Base-by-base conservation (phyloP, 1,140 invertebrate genomes). In the Polyergus mexicanus region DNA sequence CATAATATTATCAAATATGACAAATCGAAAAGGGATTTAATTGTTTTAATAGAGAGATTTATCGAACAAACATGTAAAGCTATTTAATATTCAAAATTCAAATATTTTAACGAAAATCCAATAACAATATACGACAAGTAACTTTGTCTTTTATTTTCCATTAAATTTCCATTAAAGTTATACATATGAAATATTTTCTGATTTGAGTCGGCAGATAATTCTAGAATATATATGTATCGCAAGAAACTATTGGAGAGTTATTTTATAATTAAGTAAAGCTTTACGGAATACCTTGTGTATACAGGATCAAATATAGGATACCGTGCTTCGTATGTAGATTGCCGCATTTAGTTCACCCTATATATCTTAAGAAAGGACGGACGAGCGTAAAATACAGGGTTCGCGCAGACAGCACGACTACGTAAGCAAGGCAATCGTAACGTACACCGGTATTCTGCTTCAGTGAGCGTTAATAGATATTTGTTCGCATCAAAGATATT, bases 401-500 rank as follows among this genome's bases (percentile, higher is more conserved):
- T 71, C 68, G 68, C 13, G 78, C 63, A 25, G 44, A 28, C 28
- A 51, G 25, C 76, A 51, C 44, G 44, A 68, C 63, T 41, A 54
- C 54, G 62, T 22, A 51, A 51, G 13, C 47, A 51, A 51, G 38
- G 35, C 54, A 69, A 83, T 60, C 68, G 35, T 56, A 35, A 71
- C 13, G 22, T 35, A 60, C 28, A 71, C 22, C 66, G 38, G 54
- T 44, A 78, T 72, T 71, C 25, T 4, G 51, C 38, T 60, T n/a
- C 66, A 16, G 78, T 56, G 66, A 51, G 38, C 77, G 78, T 71
- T 83, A 83, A 83, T 83, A 72, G 78, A 72, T 83, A 83, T 83
- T 83, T 83, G 68, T 83, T 47, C 78, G 68, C 78, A 83, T 83
- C 68, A 58, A 56, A 83, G 78, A 83, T 83, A 83, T 83, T 83